Conservation (phyloP, 1,140 invertebrate genomes). For the Halictus rubicundus region DNA sequence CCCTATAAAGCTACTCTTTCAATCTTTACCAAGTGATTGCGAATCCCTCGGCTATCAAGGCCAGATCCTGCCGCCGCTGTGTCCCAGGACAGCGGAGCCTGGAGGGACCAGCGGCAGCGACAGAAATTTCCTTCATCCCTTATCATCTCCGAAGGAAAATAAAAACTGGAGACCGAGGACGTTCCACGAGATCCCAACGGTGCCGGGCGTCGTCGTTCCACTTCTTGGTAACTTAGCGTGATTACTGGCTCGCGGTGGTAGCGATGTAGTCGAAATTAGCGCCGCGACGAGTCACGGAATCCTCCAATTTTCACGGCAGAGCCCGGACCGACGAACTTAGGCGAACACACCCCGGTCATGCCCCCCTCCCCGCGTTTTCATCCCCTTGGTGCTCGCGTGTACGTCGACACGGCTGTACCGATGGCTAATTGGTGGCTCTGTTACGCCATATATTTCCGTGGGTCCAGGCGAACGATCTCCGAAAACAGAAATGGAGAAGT, state of each 20-base stretch:
- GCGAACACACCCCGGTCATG: no score
- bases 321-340: not conserved
- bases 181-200: not conserved
- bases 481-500: constrained; percentile 56
- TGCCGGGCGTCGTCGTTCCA: not conserved
- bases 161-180: not conserved
- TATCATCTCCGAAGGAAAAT: constrained; percentile 29
- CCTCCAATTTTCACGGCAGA: constrained; percentile 52
- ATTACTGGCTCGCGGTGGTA: constrained; percentile 8
- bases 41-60: no score
- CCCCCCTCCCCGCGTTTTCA: no score
- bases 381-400: not conserved
- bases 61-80: no score
- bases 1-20: no score
- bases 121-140: constrained; percentile 9
- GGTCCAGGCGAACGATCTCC: constrained; percentile 54
- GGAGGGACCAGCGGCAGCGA: not conserved
- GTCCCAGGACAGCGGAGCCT: no score
- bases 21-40: no score
- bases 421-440: constrained; percentile 67
- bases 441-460: constrained; percentile 63
- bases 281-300: not conserved
- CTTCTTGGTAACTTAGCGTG: constrained; percentile 23
- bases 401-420: constrained; percentile 56
- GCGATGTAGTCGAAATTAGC: constrained; percentile 15